Percentiles rank a stretch among this genome's conserved stretches.
phyloP scores from a whole-genome alignment of 2,113 vertebrate species.

The Saccopteryx leptura region DNA sequence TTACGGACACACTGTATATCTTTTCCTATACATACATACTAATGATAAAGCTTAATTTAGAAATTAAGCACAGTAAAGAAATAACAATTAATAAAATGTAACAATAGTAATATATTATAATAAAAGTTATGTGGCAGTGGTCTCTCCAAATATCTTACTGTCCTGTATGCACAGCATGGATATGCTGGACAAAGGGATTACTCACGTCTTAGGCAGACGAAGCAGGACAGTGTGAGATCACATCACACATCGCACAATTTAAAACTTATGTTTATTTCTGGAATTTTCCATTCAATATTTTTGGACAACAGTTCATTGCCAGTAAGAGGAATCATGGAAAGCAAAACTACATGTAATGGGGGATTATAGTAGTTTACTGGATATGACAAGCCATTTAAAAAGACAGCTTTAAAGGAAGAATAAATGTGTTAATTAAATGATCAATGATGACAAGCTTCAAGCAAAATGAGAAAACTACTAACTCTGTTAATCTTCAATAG shows the following conservation, averaged over 20 bases:
- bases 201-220: background rate
- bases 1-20: background rate
- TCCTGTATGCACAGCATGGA: background rate
- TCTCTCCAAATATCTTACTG: background rate
- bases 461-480: background rate
- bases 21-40: background rate
- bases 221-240: background rate
- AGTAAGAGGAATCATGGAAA: background rate
- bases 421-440: background rate
- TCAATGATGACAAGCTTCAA: background rate
- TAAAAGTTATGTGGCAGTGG: background rate
- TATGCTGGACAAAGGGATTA: no score
- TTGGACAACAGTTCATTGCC: background rate
- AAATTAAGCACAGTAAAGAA: background rate
- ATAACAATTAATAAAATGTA: background rate
- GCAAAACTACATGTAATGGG: background rate
- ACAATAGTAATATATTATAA: background rate
- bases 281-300: background rate
- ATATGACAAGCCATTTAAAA: constrained; percentile 24
- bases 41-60: background rate
- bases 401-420: constrained; percentile 43
- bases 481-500: background rate
- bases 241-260: no score
- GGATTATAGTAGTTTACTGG: background rate
- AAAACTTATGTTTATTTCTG: background rate